Evolutionary conservation across 2,113 vertebrate genomes (phyloP).

Genomic region (Cephalopholis sonnerati): DNA sequence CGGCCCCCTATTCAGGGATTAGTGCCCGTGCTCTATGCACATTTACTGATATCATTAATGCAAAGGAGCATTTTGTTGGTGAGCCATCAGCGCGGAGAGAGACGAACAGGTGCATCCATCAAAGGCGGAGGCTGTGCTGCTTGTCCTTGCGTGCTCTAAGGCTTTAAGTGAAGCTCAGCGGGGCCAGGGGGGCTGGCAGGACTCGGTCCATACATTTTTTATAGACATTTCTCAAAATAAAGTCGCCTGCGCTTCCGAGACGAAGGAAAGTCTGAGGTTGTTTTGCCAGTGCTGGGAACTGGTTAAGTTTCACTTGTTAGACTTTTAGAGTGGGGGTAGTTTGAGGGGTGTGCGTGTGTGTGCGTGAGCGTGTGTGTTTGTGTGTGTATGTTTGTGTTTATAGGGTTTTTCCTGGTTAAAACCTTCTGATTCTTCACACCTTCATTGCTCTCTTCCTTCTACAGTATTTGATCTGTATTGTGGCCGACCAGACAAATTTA

Average conservation of each 20-base stretch:
- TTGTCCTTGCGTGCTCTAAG: slow-evolving; percentile 61
- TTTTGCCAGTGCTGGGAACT: slow-evolving; percentile 33
- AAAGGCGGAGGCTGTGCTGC: slow-evolving; percentile 45
- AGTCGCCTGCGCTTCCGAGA: slow-evolving; percentile 35
- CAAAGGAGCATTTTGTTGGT: slow-evolving; percentile 44
- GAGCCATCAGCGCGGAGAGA: slow-evolving; percentile 3
- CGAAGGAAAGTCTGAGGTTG: slow-evolving; percentile 38
- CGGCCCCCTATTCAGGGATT: neutral
- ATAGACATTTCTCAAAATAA: slow-evolving; percentile 75
- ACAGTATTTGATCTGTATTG: too few relatives aligned
- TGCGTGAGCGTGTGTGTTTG: slow-evolving; percentile 9
- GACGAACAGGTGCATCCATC: slow-evolving; percentile 53
- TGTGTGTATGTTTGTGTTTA: slow-evolving; percentile 18
- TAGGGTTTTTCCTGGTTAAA: slow-evolving; percentile 11
- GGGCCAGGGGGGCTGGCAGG: slow-evolving; percentile 37
- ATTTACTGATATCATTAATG: slow-evolving; percentile 49
- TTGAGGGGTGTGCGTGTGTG: slow-evolving; percentile 13
- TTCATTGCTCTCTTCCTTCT: neutral
- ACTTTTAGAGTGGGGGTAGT: slow-evolving; percentile 24
- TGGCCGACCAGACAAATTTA: neutral
- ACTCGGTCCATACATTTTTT: slow-evolving; percentile 77
- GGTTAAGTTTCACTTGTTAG: slow-evolving; percentile 12
- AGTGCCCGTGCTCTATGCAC: slow-evolving; percentile 1
- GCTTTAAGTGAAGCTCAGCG: slow-evolving; percentile 59
- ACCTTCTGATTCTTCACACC: neutral